Conservation (phyloP, 2,113 vertebrate genomes). For the Phaethon lepturus region DNA sequence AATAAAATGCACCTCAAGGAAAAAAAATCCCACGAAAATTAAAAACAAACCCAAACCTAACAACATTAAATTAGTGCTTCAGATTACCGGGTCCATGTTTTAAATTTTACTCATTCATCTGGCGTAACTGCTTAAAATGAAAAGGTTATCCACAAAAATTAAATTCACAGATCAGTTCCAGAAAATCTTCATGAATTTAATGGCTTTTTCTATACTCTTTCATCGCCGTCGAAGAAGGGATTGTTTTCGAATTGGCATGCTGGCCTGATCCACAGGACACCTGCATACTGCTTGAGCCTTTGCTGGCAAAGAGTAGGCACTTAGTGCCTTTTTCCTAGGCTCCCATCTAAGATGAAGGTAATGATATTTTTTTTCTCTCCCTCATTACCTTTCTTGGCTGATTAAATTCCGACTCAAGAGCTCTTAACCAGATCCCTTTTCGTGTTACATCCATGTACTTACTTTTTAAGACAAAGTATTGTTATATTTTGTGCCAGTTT, state of each 20-base stretch:
- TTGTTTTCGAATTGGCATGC: neutral
- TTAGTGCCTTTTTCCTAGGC: neutral
- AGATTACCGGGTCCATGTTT: neutral
- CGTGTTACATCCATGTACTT: fast-evolving
- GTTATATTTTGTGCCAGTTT: neutral
- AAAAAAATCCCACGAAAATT: neutral
- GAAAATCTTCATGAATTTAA: neutral
- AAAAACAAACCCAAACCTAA: neutral
- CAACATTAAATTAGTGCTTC: neutral
- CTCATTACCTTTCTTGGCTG: neutral
- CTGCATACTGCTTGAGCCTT: neutral
- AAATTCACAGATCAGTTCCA: neutral
- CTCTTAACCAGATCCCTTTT: neutral
- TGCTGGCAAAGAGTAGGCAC: neutral
- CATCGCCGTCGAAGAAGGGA: neutral
- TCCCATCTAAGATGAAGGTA: neutral
- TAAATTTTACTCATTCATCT: neutral
- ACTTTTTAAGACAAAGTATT: neutral
- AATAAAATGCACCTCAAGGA: neutral
- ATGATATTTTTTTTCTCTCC: neutral
- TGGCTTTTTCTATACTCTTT: neutral
- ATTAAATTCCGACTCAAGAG: slow-evolving; percentile 14
- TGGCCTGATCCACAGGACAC: neutral
- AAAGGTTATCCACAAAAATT: neutral
- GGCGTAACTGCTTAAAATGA: neutral